Evolutionary conservation across 2,113 vertebrate species (phyloP).

Genomic region (Sialia sialis): DNA sequence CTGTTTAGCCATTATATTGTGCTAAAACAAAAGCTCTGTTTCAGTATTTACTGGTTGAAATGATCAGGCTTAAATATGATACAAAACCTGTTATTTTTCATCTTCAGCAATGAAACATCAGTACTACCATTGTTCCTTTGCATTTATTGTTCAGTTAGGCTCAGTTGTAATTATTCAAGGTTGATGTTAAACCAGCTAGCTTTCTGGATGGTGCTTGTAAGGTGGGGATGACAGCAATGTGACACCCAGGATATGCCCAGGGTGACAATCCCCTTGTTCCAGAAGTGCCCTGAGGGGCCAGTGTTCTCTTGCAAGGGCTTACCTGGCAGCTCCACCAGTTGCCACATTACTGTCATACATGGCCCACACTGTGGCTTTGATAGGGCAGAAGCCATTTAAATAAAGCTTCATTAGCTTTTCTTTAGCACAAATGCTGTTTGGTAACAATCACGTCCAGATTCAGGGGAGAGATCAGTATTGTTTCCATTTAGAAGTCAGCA

Average conservation of each 20-base stretch:
- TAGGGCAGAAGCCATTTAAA: background rate
- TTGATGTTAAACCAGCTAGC: background rate
- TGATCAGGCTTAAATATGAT: background rate
- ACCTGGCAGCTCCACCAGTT: background rate
- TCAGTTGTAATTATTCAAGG: background rate
- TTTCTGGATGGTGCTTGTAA: background rate
- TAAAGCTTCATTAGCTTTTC: background rate
- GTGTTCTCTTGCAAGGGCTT: background rate
- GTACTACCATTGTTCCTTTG: background rate
- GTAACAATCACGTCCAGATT: background rate
- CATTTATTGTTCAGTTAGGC: background rate
- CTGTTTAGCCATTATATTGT: background rate
- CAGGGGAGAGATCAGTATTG: background rate
- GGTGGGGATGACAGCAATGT: background rate
- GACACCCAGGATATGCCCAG: background rate
- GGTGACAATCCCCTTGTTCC: background rate
- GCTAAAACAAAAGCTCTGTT: background rate
- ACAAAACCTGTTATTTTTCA: background rate
- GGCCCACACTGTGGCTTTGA: background rate
- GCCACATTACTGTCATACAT: accelerated
- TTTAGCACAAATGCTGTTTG: background rate
- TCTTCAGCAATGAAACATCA: background rate
- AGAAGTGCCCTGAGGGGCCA: background rate
- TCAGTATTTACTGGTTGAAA: background rate
- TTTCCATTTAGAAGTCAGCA: background rate